phyloP scores from a whole-genome alignment of 1,140 invertebrate genomes.

The Philopotamus ludificatus region DNA sequence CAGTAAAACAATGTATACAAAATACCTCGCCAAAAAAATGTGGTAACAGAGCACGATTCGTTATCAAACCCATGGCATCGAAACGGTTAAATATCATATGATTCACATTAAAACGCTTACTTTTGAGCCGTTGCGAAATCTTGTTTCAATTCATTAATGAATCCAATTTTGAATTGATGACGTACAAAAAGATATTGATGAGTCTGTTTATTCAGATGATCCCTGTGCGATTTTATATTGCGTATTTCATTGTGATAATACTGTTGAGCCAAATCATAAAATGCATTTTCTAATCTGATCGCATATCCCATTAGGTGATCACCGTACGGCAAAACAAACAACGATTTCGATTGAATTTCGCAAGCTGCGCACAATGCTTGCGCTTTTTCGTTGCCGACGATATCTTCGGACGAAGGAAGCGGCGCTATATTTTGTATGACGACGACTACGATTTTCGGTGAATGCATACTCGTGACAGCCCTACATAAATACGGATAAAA shows the following conservation, averaged over 20 bases:
- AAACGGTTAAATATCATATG: background rate
- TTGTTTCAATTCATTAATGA: slow-evolving; percentile 90
- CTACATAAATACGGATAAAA: slow-evolving; percentile 34
- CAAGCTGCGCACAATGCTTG: slow-evolving; percentile 85
- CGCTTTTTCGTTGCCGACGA: slow-evolving; percentile 82
- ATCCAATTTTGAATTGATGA: slow-evolving; percentile 97
- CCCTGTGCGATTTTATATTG: slow-evolving; percentile 82
- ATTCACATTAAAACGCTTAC: slow-evolving; percentile 55
- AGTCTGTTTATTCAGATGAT: slow-evolving; percentile 87
- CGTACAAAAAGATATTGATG: slow-evolving; percentile 91
- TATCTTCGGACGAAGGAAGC: slow-evolving; percentile 79
- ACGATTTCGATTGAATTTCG: slow-evolving; percentile 85
- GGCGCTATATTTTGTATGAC: slow-evolving; percentile 81
- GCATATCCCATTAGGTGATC: slow-evolving; percentile 82
- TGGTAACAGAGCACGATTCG: no score
- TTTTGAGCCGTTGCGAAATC: slow-evolving; percentile 87
- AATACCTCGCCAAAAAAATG: no score
- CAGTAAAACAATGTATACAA: no score
- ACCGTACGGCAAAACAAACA: slow-evolving; percentile 87
- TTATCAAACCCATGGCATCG: no score
- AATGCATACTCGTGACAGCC: slow-evolving; percentile 66
- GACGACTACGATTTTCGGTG: slow-evolving; percentile 84
- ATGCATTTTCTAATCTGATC: slow-evolving; percentile 83
- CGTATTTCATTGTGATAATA: slow-evolving; percentile 92
- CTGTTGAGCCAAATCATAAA: slow-evolving; percentile 87